These are phyloP conservation scores for Formica selysi DNA, from an alignment of 1,140 invertebrate genomes.

Conservation along the genomic window DNA sequence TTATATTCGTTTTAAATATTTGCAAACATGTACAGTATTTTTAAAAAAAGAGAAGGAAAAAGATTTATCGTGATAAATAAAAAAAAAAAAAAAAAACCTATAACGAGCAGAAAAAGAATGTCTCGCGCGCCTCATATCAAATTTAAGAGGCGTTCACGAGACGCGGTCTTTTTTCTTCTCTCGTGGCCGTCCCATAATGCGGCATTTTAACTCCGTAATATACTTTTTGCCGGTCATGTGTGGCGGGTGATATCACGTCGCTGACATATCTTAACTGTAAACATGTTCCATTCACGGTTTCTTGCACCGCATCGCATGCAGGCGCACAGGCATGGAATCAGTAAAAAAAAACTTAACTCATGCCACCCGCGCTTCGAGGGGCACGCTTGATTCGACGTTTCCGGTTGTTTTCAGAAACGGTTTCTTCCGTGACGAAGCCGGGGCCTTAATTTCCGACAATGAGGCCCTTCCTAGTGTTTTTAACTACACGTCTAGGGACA, in stretches of 20 bases:
- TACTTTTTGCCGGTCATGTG: constrained; percentile 50
- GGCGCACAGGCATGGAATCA: constrained; percentile 48
- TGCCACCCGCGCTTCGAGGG: constrained; percentile 52
- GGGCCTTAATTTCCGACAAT: constrained; percentile 54
- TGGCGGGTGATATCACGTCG: constrained; percentile 39
- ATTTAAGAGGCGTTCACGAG: constrained; percentile 47
- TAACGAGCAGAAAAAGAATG: constrained; percentile 5
- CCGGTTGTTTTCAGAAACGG: constrained; percentile 68
- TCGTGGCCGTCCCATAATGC: constrained; percentile 5
- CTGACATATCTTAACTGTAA: constrained; percentile 63
- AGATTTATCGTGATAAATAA: neutral
- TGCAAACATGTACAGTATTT: neutral
- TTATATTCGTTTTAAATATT: neutral
- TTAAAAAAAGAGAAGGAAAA: neutral
- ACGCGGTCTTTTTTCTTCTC: constrained; percentile 5
- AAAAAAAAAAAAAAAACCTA: neutral
- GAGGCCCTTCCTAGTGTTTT: constrained; percentile 38
- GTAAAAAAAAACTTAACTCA: constrained; percentile 66
- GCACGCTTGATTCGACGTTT: constrained; percentile 66
- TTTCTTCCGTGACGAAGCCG: constrained; percentile 43
- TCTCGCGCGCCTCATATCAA: constrained; percentile 20
- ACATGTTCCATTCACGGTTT: constrained; percentile 61
- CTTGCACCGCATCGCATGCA: constrained; percentile 36
- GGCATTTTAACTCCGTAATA: constrained; percentile 38
- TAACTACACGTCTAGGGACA: constrained; percentile 8